These are phyloP conservation scores for Vireo altiloquus DNA, from an alignment of 2,113 vertebrate species.

Conservation along the genomic window DNA sequence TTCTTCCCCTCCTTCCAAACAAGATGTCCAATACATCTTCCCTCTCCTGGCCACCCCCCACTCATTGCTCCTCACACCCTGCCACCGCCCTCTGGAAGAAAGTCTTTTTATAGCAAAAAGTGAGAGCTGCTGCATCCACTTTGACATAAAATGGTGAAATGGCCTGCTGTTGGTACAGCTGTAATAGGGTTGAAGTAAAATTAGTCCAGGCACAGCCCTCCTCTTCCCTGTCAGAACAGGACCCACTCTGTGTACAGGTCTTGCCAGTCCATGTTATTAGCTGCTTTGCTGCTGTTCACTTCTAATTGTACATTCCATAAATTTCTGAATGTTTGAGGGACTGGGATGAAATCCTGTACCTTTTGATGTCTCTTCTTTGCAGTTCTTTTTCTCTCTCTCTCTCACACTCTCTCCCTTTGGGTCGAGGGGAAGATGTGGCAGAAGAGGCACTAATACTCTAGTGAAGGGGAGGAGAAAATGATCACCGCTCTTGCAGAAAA, in stretches of 20 bases:
- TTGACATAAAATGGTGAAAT: neutral
- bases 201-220: constrained; percentile 59
- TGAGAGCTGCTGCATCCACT: constrained; percentile 28
- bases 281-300: constrained; percentile 76
- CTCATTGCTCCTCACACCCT: neutral
- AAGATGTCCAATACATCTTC: neutral
- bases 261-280: constrained; percentile 69
- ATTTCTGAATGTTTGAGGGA: constrained; percentile 75
- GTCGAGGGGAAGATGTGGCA: neutral
- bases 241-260: constrained; percentile 64
- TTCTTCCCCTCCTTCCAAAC: neutral
- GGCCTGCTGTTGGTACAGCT: constrained; percentile 31
- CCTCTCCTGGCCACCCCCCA: neutral
- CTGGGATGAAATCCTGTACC: constrained; percentile 79
- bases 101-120: constrained; percentile 20
- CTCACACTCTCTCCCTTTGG: neutral
- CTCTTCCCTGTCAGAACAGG: constrained; percentile 60
- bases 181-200: constrained; percentile 28
- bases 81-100: constrained; percentile 11
- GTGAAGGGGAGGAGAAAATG: constrained; percentile 3
- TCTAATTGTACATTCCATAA: constrained; percentile 71
- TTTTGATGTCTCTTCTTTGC: constrained; percentile 56
- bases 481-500: neutral
- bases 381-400: constrained; percentile 13
- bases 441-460: constrained; percentile 6